Conservation (phyloP, 2,797 vertebrate genomes). For the Echeneis naucrates region DNA sequence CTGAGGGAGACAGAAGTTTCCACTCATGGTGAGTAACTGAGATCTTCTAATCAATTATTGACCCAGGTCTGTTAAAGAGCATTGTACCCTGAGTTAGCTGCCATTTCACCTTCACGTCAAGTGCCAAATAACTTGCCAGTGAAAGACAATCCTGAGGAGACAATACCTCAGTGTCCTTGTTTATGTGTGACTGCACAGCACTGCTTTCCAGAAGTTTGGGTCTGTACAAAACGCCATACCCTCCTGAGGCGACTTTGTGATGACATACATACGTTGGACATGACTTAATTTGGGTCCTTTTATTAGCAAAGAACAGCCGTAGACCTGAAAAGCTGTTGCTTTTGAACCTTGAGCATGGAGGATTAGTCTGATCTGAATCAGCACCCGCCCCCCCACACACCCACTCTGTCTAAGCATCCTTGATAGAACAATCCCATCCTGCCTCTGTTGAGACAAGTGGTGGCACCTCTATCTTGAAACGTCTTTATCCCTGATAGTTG, state of each 20-base stretch:
- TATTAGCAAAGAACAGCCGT: neutral
- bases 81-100: slow-evolving; percentile 37
- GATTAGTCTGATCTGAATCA: neutral
- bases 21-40: slow-evolving; percentile 67
- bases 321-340: neutral
- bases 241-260: neutral
- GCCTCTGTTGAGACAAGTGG: slow-evolving; percentile 15
- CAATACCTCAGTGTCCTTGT: slow-evolving; percentile 6
- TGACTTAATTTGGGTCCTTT: neutral
- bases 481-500: slow-evolving; percentile 12
- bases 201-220: slow-evolving; percentile 16
- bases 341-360: slow-evolving; percentile 1
- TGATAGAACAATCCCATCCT: slow-evolving; percentile 1
- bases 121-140: slow-evolving; percentile 41
- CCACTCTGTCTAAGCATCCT: neutral
- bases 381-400: too few relatives aligned
- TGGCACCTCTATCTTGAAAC: neutral
- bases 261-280: neutral
- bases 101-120: slow-evolving; percentile 53
- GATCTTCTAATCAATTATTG: slow-evolving; percentile 76
- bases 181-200: neutral
- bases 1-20: slow-evolving; percentile 52
- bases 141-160: slow-evolving; percentile 47
- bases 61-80: slow-evolving; percentile 45
- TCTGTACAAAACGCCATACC: neutral